Evolutionary conservation across 2,888 invertebrate species (phyloP).

Genomic region (Cremastobaeus sp.): DNA sequence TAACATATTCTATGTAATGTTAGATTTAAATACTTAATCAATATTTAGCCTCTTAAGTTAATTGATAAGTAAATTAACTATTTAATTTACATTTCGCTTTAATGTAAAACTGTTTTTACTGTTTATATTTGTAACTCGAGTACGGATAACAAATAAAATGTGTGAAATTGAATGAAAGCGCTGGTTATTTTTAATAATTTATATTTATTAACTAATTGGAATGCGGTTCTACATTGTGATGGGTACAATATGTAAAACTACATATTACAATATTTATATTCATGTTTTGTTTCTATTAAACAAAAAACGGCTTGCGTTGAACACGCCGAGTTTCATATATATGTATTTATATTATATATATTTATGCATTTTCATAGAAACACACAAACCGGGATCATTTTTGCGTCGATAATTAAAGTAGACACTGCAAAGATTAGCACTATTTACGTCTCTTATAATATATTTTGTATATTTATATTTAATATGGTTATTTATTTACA

Average conservation of each 20-base stretch:
- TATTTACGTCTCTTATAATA: slow-evolving; percentile 46
- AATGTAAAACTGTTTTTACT: no score
- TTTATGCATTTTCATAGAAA: slow-evolving; percentile 24
- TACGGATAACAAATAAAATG: no score
- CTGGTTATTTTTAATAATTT: slow-evolving; percentile 50
- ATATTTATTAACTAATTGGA: slow-evolving; percentile 76
- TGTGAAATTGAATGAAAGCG: no score
- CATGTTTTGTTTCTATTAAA: slow-evolving; percentile 63
- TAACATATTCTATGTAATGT: no score
- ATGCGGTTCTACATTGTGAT: slow-evolving; percentile 77
- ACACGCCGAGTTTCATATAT: slow-evolving; percentile 24
- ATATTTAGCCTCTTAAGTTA: no score
- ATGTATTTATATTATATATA: slow-evolving; percentile 40
- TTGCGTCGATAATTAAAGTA: slow-evolving; percentile 47
- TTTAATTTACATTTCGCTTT: no score
- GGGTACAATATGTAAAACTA: slow-evolving; percentile 77
- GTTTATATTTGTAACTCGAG: no score
- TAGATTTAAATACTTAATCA: no score
- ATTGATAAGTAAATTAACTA: no score
- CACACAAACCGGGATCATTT: slow-evolving; percentile 37
- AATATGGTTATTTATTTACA: slow-evolving; percentile 50
- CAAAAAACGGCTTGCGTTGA: slow-evolving; percentile 11
- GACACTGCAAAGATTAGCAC: slow-evolving; percentile 47
- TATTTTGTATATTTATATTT: slow-evolving; percentile 36
- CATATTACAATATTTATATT: slow-evolving; percentile 74